These are phyloP conservation scores for Neofelis nebulosa DNA, from an alignment of 2,113 vertebrate genomes.

Conservation along the genomic window DNA sequence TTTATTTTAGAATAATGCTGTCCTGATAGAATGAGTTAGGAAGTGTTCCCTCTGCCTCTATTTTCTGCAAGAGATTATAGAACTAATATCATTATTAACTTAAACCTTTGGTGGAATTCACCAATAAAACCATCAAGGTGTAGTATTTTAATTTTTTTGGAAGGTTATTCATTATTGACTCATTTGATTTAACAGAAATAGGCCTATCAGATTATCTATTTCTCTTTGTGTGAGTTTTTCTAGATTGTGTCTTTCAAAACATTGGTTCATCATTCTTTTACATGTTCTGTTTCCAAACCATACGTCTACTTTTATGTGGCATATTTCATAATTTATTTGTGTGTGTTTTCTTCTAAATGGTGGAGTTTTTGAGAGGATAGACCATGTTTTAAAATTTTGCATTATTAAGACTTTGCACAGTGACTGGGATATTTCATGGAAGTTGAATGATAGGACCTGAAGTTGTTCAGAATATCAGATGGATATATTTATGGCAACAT, in stretches of 20 bases:
- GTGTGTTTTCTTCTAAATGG: neutral
- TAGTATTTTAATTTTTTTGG: neutral
- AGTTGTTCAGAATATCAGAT: neutral
- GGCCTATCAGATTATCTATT: neutral
- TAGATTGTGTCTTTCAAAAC: neutral
- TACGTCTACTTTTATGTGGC: neutral
- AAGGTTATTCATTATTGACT: neutral
- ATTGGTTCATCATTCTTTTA: neutral
- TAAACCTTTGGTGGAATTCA: neutral
- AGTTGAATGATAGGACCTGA: neutral
- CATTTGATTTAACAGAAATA: neutral
- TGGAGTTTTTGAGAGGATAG: neutral
- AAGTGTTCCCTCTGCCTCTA: neutral
- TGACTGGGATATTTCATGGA: neutral
- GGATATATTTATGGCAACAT: neutral
- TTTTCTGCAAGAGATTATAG: neutral
- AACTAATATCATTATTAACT: neutral
- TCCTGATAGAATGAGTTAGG: neutral
- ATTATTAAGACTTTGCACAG: neutral
- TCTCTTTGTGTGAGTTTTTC: neutral
- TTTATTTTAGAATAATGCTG: neutral
- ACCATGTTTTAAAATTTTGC: conserved; percentile 11
- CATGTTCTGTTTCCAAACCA: neutral
- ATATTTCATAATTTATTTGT: neutral
- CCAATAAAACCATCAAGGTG: neutral